Base-by-base conservation (phyloP, 2,888 invertebrate species). In the Colletes collaris region DNA sequence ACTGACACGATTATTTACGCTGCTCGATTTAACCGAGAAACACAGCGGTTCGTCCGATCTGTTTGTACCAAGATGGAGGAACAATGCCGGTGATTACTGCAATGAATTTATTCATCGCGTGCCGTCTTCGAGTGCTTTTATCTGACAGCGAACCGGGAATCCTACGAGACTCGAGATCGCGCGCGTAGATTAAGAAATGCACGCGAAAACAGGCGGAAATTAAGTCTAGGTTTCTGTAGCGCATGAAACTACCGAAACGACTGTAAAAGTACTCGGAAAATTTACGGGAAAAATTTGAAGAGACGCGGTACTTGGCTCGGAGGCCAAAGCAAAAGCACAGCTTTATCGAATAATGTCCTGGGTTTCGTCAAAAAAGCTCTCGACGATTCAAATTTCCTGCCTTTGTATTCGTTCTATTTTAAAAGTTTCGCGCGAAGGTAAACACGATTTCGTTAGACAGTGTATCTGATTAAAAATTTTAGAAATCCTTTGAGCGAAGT, bases 61-160 rank as follows among this genome's bases (percentile, higher is more conserved):
- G 76, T 64, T 64, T 27, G 59, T 44, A 19, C 4, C 76, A 49
- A 13, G 7, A 35, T 40, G 8, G 7, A 13, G 59, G 16, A 72
- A 77, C 71, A 71, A 72, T 64, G 64, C 35, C 40, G 27, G 49
- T 50, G 67, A 55, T 66, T 68, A 64, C 52, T 58, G 19, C n/a
- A 62, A 79, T 60, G 67, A 77, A 79, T 79, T 77, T 79, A 79
- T 77, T 72, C 64, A 37, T 72, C 13, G 78, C 79, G 66, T 68
- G 79, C 59, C 62, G 66, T 69, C 63, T 44, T 71, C 58, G 27
- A 37, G 37, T 4, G n/a, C 62, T 64, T 72, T 64, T 60, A 76
- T 76, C 79, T 19, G 77, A 79, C 77, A 76, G 77, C 56, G 50
- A 19, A 56, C 49, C 35, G 56, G 70, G 50, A 62, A 68, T 67